Evolutionary conservation across 2,888 invertebrate genomes (phyloP).

Genomic region (Smittia aterrima): DNA sequence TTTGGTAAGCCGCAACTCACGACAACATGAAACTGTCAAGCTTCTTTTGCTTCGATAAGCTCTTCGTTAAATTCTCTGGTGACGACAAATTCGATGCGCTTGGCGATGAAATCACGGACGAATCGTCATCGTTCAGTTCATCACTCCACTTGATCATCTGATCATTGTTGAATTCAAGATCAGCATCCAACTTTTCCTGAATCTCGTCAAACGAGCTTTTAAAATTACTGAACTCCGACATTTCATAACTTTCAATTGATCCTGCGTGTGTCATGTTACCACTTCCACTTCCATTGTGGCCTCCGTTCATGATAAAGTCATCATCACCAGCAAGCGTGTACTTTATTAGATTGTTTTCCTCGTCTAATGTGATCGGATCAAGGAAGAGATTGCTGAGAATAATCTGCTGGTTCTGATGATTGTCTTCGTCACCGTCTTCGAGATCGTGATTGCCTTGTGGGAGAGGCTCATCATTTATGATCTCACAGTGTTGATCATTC

Average conservation of each 20-base stretch:
- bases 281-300: conserved; percentile 4
- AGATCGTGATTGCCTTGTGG: conserved; percentile 32
- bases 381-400: conserved; percentile 34
- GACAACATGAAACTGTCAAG: conserved; percentile 31
- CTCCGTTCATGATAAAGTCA: conserved; percentile 35
- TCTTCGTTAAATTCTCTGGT: conserved; percentile 17
- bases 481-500: conserved; percentile 13
- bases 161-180: conserved; percentile 40
- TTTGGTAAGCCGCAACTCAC: background rate
- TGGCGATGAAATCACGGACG: conserved; percentile 31
- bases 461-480: conserved; percentile 37
- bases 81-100: conserved; percentile 34
- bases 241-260: conserved; percentile 39
- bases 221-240: conserved; percentile 39
- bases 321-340: conserved; percentile 32
- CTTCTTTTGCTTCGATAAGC: conserved; percentile 26
- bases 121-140: conserved; percentile 30
- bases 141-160: conserved; percentile 40
- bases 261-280: conserved; percentile 21
- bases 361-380: conserved; percentile 37
- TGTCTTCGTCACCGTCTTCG: conserved; percentile 25
- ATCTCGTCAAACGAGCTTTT: conserved; percentile 40
- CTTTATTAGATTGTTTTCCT: conserved; percentile 39
- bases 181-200: conserved; percentile 40
- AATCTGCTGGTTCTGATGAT: conserved; percentile 38